phyloP scores from a whole-genome alignment of 2,797 vertebrate species.

The Acanthurus leucopareius region DNA sequence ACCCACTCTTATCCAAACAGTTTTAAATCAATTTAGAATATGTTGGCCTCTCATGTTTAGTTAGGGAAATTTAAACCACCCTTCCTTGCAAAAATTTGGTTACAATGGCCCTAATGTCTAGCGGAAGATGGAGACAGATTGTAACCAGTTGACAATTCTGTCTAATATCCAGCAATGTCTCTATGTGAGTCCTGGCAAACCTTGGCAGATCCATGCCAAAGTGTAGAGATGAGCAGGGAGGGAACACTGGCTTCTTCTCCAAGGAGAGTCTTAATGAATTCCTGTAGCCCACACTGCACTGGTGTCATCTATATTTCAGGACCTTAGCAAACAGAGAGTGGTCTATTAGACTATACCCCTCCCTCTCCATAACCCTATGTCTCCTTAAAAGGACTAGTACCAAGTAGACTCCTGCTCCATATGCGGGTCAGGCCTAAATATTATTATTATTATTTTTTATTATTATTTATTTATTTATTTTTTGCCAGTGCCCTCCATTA shows the following conservation, averaged over 20 bases:
- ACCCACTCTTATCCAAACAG: too few relatives aligned
- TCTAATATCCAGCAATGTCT: too few relatives aligned
- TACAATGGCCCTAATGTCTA: too few relatives aligned
- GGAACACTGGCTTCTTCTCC: constrained; percentile 28
- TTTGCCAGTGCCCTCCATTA: background rate
- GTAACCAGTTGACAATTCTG: too few relatives aligned
- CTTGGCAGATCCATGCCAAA: constrained; percentile 10
- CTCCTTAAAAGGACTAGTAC: constrained; percentile 22
- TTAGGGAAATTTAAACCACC: too few relatives aligned
- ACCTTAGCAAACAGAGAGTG: constrained; percentile 48
- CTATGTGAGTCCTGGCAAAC: constrained; percentile 14
- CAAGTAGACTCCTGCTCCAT: constrained; percentile 14
- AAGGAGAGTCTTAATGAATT: constrained; percentile 71
- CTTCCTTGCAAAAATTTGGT: too few relatives aligned
- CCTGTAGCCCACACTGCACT: constrained; percentile 38
- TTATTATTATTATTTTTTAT: background rate
- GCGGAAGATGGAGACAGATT: too few relatives aligned
- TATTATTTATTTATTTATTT: constrained; percentile 19
- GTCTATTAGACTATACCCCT: constrained; percentile 27
- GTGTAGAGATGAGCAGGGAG: constrained; percentile 30
- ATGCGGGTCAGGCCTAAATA: constrained; percentile 54
- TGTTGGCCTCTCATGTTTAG: too few relatives aligned
- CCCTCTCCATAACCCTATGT: constrained; percentile 15
- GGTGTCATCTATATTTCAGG: constrained; percentile 80
- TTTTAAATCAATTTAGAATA: too few relatives aligned